Base-by-base conservation (phyloP, 1,140 invertebrate species). In the Chelonus insularis region DNA sequence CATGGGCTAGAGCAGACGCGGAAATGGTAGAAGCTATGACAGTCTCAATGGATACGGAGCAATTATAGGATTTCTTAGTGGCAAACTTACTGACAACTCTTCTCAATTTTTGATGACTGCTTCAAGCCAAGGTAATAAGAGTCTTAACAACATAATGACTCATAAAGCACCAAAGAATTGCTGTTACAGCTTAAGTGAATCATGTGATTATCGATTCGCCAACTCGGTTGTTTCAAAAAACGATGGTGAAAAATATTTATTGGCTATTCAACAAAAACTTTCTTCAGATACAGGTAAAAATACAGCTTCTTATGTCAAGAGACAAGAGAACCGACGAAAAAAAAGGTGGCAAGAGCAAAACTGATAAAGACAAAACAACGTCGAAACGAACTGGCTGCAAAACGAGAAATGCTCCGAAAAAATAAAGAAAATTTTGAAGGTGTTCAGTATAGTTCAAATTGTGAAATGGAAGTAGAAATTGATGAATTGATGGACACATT, bases 221-320 rank as follows among this genome's bases (percentile, higher is more conserved):
- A 66, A 59, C 52, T n/a, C 60, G 7, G 60, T 64, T 36, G n/a
- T 29, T 29, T 23, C 32, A 16, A 68, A 65, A 60, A 66, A 68
- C 64, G 59, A 65, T 0, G 58, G 61, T 11, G 21, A 63, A 9
- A 21, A 23, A 32, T 59, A 64, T 41, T 45, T 64, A 52, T 21
- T 62, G 14, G 4, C 56, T 9, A 43, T 62, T 9, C 52, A 56
- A 56, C 47, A 34, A 39, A 56, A 59, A n/a, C 16, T 66, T 11
- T 9, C 8, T 41, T 11, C 59, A 14, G 5, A n/a, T n/a, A 11
- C 20, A 1, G 39, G 58, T n/a, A 59, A 59, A 63, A 12, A 23
- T 25, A 43, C 14, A 23, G 12, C 36, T 50, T 50, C 12, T 16
- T 43, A 21, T 8, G 18, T 7, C 37, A 52, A 43, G 9, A 23